Conservation (phyloP, 2,888 invertebrate species). For the Apamea epomidion region DNA sequence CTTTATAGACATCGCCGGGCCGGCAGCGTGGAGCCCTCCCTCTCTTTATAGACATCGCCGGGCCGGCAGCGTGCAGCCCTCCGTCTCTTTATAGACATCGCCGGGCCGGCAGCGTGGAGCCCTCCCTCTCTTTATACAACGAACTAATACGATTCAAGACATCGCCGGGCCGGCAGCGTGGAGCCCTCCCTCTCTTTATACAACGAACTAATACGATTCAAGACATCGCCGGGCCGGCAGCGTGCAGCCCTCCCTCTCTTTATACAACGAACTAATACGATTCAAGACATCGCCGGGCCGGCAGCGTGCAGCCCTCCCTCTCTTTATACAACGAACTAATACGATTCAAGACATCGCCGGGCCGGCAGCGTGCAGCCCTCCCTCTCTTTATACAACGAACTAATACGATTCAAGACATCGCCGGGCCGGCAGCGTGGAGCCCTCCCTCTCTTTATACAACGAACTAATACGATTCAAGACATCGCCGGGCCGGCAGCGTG, state of each 20-base stretch:
- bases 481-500: background rate
- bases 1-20: background rate
- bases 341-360: background rate
- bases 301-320: background rate
- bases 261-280: slow-evolving; percentile 10
- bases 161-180: background rate
- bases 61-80: background rate
- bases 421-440: background rate
- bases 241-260: background rate
- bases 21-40: background rate
- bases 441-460: background rate
- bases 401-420: background rate
- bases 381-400: slow-evolving; percentile 6
- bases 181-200: background rate
- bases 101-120: background rate
- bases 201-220: slow-evolving; percentile 8
- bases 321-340: slow-evolving; percentile 7
- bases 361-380: background rate
- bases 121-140: background rate
- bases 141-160: slow-evolving; percentile 6
- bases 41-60: background rate
- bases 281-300: background rate
- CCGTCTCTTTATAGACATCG: background rate
- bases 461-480: slow-evolving; percentile 6
- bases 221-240: background rate